Base-by-base conservation (phyloP, 2,113 vertebrate species). In the Mustela nigripes region DNA sequence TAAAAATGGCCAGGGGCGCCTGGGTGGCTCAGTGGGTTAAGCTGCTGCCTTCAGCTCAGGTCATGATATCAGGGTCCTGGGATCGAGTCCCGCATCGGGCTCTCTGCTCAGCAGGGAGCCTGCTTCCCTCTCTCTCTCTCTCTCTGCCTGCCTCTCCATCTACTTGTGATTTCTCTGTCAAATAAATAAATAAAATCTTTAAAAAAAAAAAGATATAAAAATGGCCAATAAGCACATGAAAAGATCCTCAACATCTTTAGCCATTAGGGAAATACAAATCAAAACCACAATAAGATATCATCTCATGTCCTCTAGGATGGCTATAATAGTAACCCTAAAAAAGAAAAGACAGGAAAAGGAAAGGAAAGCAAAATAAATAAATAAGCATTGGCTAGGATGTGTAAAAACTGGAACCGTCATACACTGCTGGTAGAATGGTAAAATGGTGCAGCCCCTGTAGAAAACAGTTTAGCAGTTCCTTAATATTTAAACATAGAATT, bases 401-500 rank as follows among this genome's bases (percentile, higher is more conserved):
- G 15, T n/a, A 48, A 14, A 83, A 73, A 89, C 0, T 12, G 15
- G 58, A 86, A 28, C 5, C 0, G 11, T 11, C 48, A 7, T 4
- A 24, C 50, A 36, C 36, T 45, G 9, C 58, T 71, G 5, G 14
- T 39, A 11, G 11, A 58, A 45, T 31, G 14, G 45, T 18, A 39
- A 83, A 79, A 80, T 22, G 7, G 63, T 39, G 33, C 56, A 76
- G 24, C 36, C 24, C 8, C 18, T 36, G 39, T 60, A 26, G 22
- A 26, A 53, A 93, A 58, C 45, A 50, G 50, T 14, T 95, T n/a
- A 50, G 83, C 11, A 73, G 45, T 58, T 63, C 67, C 62, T 79
- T 73, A 89, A 62, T 94, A 81, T 91, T 73, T 73, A 87, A 87
- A 91, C 39, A n/a, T 1, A 86, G 71, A 86, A 67, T 91, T 93